These are phyloP conservation scores for Serranus cabrilla DNA, from an alignment of 2,797 vertebrate species.

Conservation along the genomic window DNA sequence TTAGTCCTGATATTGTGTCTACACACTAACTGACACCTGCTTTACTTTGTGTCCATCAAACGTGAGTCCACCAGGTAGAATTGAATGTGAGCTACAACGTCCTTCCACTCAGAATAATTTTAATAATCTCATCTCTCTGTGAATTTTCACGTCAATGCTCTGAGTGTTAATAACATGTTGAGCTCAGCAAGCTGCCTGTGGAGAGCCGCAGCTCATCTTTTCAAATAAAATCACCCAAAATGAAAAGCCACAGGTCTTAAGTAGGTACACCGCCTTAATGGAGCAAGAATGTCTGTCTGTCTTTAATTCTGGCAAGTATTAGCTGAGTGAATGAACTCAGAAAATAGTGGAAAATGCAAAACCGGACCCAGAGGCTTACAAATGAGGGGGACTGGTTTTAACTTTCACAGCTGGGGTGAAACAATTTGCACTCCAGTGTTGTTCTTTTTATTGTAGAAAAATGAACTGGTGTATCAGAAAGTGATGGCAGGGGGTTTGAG, in stretches of 20 bases:
- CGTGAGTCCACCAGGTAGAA: slow-evolving; percentile 18
- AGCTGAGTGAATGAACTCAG: slow-evolving; percentile 45
- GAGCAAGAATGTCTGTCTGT: slow-evolving; percentile 16
- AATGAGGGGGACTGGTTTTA: slow-evolving; percentile 16
- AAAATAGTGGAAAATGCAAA: slow-evolving; percentile 46
- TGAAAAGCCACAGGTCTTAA: slow-evolving; percentile 32
- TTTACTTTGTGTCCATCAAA: slow-evolving; percentile 20
- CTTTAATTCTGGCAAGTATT: slow-evolving; percentile 41
- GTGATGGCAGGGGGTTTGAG: slow-evolving; percentile 23
- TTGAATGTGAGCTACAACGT: slow-evolving; percentile 34
- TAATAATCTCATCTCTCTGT: slow-evolving; percentile 47
- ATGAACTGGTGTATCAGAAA: slow-evolving; percentile 39
- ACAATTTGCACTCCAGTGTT: slow-evolving; percentile 23
- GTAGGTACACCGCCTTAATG: slow-evolving; percentile 17
- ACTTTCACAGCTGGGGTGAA: slow-evolving; percentile 41
- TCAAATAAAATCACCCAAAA: slow-evolving; percentile 48
- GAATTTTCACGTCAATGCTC: slow-evolving; percentile 40
- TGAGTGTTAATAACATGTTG: slow-evolving; percentile 46
- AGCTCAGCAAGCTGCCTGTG: slow-evolving; percentile 26
- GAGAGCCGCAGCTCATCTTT: slow-evolving; percentile 33
- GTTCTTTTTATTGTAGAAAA: slow-evolving; percentile 38
- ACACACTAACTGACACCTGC: slow-evolving; percentile 1
- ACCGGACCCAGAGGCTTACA: slow-evolving; percentile 17
- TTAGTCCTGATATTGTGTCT: slow-evolving; percentile 12
- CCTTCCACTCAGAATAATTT: slow-evolving; percentile 31